Percentiles rank a stretch among this genome's conserved stretches.
Conservation (phyloP, 23 tunicate genomes). For the Ciona savignyi region DNA sequence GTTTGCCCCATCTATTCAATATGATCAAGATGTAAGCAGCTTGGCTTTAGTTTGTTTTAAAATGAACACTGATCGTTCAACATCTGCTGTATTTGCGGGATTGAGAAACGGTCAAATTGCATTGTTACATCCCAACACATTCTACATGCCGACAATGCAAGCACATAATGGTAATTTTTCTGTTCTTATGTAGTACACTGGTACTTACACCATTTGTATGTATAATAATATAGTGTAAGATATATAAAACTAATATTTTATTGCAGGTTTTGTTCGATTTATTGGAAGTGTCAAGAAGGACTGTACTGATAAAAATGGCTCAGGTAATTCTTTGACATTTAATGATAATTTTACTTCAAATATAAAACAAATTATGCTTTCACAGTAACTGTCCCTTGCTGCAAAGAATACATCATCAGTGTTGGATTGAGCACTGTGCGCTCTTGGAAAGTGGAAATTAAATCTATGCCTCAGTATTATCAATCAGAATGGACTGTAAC, state of each 20-base stretch:
- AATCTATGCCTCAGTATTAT: conserved; percentile 2
- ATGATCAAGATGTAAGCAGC: conserved; percentile 51
- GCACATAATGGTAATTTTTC: conserved; percentile 68
- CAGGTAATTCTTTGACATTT: no score
- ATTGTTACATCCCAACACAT: conserved; percentile 38
- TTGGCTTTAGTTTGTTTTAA: conserved; percentile 20
- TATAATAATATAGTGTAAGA: no score
- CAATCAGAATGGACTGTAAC: conserved; percentile 2
- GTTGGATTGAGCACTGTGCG: conserved; percentile 40
- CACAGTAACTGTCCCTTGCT: neutral
- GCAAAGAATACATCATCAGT: conserved; percentile 41
- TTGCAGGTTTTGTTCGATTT: neutral
- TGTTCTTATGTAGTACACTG: no score
- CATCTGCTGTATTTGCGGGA: conserved; percentile 48
- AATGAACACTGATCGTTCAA: neutral
- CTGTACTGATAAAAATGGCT: no score
- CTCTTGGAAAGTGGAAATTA: conserved; percentile 32
- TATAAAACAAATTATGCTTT: no score
- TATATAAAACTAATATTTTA: no score
- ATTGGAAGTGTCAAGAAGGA: no score
- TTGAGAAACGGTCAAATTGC: conserved; percentile 64
- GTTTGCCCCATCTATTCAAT: conserved; percentile 34
- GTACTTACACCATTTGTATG: no score
- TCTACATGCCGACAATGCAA: conserved; percentile 45
- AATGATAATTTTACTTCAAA: no score